Percentiles rank a stretch among this genome's conserved stretches.
These are phyloP conservation scores for Volucella inanis DNA, from an alignment of 2,888 invertebrate genomes.

Conservation along the genomic window DNA sequence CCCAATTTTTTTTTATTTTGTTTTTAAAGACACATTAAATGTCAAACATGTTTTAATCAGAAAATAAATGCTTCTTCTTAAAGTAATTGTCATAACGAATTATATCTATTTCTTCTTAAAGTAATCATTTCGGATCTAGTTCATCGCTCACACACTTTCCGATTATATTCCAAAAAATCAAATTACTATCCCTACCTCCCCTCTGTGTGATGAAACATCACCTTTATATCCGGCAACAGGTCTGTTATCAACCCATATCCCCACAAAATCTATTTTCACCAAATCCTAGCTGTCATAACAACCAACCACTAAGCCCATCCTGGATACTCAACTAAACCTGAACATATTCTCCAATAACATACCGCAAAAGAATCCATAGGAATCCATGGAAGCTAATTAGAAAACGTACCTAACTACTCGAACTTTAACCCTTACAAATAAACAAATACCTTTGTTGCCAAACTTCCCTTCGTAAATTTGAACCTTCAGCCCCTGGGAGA, in stretches of 20 bases:
- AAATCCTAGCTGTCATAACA: slow-evolving; percentile 43
- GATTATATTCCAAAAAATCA: no score
- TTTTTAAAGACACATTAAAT: no score
- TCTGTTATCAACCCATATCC: not conserved
- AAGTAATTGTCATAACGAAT: no score
- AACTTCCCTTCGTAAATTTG: no score
- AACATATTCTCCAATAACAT: slow-evolving; percentile 19
- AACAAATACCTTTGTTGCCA: not conserved
- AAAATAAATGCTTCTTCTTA: no score
- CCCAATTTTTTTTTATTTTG: no score
- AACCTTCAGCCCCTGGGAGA: not conserved
- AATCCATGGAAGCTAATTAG: slow-evolving; percentile 50
- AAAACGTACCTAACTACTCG: slow-evolving; percentile 37
- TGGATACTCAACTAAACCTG: slow-evolving; percentile 31
- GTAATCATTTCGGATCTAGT: no score
- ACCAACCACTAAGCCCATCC: slow-evolving; percentile 21
- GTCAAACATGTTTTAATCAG: no score
- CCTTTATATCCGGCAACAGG: slow-evolving; percentile 12
- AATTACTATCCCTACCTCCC: no score
- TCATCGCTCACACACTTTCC: no score
- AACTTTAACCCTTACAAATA: slow-evolving; percentile 3
- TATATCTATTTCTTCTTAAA: no score
- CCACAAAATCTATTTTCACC: slow-evolving; percentile 26
- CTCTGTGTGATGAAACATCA: no score
- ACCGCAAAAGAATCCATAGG: slow-evolving; percentile 5